Conservation (phyloP, 2,888 invertebrate species). For the Agrochola litura region DNA sequence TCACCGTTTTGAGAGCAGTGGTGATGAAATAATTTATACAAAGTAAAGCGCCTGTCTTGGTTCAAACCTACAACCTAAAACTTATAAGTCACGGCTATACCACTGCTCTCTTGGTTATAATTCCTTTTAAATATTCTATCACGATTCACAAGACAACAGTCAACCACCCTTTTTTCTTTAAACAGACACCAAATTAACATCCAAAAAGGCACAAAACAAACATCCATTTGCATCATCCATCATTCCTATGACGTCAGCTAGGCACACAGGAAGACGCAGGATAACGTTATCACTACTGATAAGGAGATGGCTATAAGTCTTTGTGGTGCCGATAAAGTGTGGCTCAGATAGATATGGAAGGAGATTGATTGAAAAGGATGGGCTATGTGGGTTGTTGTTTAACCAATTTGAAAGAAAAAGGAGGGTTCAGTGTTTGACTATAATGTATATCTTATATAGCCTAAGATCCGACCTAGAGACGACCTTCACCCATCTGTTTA, state of each 20-base stretch:
- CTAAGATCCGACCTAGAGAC: too few relatives aligned
- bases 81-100: too few relatives aligned
- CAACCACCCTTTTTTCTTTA: neutral
- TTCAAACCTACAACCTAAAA: too few relatives aligned
- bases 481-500: too few relatives aligned
- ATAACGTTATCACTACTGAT: constrained; percentile 54
- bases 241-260: constrained; percentile 37
- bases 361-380: constrained; percentile 53
- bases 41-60: too few relatives aligned
- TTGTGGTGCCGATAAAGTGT: constrained; percentile 56
- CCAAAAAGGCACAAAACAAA: constrained; percentile 29
- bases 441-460: too few relatives aligned
- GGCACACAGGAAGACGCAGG: constrained; percentile 57
- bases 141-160: too few relatives aligned
- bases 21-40: too few relatives aligned
- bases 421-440: constrained; percentile 12
- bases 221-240: constrained; percentile 39
- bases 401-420: neutral
- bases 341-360: constrained; percentile 29
- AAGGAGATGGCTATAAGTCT: constrained; percentile 52
- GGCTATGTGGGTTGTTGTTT: constrained; percentile 27
- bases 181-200: constrained; percentile 6
- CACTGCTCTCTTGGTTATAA: neutral
- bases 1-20: too few relatives aligned
- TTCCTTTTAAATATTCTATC: neutral